Percentiles rank a stretch among this genome's conserved stretches.
Evolutionary conservation across 2,797 vertebrate genomes (phyloP).

Genomic region (Xerus rutilus): DNA sequence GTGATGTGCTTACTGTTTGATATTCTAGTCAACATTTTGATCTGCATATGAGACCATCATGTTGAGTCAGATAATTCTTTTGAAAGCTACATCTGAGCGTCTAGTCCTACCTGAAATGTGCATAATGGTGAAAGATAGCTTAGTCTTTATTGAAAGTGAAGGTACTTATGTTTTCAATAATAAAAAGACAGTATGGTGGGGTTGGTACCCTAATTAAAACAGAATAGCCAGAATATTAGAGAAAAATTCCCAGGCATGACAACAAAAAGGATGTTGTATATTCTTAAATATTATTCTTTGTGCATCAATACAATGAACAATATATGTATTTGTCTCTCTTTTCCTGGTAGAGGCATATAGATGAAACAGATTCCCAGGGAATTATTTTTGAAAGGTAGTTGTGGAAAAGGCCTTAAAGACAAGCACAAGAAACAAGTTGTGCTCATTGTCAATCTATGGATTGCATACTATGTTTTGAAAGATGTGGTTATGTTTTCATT

Average conservation of each 20-base stretch:
- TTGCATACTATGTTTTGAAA: slow-evolving; percentile 11
- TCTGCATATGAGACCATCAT: not conserved
- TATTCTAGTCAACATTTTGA: not conserved
- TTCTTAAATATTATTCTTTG: not conserved
- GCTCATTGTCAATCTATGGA: not conserved
- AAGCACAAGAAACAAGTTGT: not conserved
- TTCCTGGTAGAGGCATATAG: not conserved
- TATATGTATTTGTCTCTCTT: not conserved
- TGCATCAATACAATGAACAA: not conserved
- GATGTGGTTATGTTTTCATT: not conserved
- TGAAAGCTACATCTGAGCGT: not conserved
- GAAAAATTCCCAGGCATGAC: not conserved
- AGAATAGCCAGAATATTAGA: not conserved
- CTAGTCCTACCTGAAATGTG: not conserved
- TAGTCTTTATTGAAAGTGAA: not conserved
- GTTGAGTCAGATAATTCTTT: not conserved
- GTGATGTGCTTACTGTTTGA: not conserved
- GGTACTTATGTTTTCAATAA: slow-evolving; percentile 6
- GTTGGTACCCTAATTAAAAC: not conserved
- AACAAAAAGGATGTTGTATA: not conserved
- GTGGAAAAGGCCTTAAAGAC: not conserved
- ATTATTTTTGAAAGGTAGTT: not conserved
- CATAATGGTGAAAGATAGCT: not conserved
- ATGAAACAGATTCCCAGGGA: not conserved
- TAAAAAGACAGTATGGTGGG: not conserved